Percentiles rank a stretch among this genome's conserved stretches.
phyloP scores from a whole-genome alignment of 2,797 vertebrate species.

The Megaceryle alcyon region DNA sequence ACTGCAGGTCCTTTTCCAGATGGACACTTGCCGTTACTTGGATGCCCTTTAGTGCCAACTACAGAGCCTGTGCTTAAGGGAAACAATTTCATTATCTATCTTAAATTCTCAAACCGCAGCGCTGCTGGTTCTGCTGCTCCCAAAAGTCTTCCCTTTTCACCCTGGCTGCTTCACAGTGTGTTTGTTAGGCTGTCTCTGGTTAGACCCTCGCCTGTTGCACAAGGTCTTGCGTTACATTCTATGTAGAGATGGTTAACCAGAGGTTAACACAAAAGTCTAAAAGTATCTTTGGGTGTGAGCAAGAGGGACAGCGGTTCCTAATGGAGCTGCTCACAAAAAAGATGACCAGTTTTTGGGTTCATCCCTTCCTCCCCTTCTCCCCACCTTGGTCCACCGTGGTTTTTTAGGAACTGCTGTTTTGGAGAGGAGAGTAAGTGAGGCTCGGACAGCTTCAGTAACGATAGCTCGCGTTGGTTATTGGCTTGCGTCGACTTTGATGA shows the following conservation, averaged over 20 bases:
- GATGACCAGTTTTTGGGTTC: not conserved
- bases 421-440: not conserved
- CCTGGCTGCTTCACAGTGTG: accelerated
- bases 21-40: not conserved
- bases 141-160: accelerated
- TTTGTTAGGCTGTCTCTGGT: not conserved
- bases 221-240: not conserved
- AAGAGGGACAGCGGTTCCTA: not conserved
- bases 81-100: not conserved
- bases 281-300: not conserved
- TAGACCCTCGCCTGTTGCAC: not conserved
- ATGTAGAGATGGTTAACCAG: not conserved
- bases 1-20: not conserved
- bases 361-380: not conserved
- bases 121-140: not conserved
- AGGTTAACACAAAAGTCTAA: not conserved
- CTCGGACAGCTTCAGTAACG: not conserved
- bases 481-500: not conserved
- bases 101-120: not conserved
- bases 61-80: not conserved
- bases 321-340: not conserved
- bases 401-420: not conserved
- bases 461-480: not conserved
- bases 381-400: not conserved
- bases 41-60: not conserved